phyloP scores from a whole-genome alignment of 2,888 invertebrate genomes.

The Morinoia aosen region DNA sequence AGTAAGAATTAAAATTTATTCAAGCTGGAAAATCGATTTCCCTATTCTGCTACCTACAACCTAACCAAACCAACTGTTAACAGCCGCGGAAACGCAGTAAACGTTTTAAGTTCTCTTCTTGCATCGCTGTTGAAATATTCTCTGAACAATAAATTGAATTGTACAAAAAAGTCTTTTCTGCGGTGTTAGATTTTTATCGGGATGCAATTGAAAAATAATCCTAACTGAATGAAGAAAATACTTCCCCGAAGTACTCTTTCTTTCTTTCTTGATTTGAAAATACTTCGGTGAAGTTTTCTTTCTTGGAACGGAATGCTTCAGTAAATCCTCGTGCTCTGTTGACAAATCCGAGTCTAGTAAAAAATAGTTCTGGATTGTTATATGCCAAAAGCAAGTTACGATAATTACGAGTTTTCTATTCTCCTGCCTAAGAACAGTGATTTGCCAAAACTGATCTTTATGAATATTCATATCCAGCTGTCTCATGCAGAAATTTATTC shows the following conservation, averaged over 20 bases:
- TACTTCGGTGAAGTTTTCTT: too few relatives aligned
- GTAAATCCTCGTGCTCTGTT: not conserved
- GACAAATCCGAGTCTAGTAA: not conserved
- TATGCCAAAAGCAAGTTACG: not conserved
- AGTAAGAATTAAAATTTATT: too few relatives aligned
- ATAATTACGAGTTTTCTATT: not conserved
- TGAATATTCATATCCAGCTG: not conserved
- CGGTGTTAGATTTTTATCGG: not conserved
- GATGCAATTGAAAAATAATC: not conserved
- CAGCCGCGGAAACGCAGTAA: too few relatives aligned
- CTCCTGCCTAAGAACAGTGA: not conserved
- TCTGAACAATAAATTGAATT: not conserved
- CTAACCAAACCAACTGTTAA: too few relatives aligned
- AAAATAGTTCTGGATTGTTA: not conserved
- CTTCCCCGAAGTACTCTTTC: not conserved
- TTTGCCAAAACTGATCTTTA: not conserved
- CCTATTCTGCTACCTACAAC: too few relatives aligned
- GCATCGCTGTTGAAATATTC: not conserved
- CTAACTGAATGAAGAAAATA: not conserved
- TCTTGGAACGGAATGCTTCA: not conserved
- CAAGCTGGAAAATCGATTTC: too few relatives aligned
- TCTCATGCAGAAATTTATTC: not conserved
- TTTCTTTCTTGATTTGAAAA: too few relatives aligned
- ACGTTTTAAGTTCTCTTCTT: not conserved
- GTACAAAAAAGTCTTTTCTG: not conserved